Conservation (phyloP, 2,888 invertebrate genomes). For the Mythimna lalbum region DNA sequence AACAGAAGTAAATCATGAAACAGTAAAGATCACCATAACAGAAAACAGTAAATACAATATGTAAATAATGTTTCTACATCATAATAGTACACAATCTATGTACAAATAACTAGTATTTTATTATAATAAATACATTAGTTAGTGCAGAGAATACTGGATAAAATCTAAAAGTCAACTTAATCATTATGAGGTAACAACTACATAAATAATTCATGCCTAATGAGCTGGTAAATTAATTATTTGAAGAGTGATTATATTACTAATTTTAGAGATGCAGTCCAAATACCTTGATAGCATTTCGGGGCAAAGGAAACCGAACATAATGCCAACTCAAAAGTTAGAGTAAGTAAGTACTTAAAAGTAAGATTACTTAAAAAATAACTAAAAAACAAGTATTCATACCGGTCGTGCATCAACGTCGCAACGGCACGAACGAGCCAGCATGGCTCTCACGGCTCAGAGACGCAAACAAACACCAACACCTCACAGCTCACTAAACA, state of each 20-base stretch:
- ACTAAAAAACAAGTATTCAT: conserved; percentile 44
- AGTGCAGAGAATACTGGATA: conserved; percentile 1
- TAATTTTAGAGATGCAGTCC: background rate
- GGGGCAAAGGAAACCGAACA: conserved; percentile 1
- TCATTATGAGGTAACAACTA: background rate
- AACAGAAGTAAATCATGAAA: background rate
- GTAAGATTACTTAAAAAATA: conserved; percentile 14
- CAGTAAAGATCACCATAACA: background rate
- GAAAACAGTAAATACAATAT: conserved; percentile 7
- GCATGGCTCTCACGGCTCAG: conserved; percentile 75
- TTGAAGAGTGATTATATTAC: conserved; percentile 3
- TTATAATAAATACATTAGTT: too few species aligned
- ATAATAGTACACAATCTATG: background rate
- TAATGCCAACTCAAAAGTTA: background rate
- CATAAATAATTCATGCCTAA: conserved; percentile 14
- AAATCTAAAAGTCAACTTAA: background rate
- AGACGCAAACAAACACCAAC: conserved; percentile 73
- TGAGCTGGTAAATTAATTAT: conserved; percentile 1
- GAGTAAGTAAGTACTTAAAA: too few species aligned
- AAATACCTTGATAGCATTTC: background rate
- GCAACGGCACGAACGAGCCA: conserved; percentile 67
- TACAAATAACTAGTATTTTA: conserved; percentile 6
- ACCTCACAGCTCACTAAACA: conserved; percentile 69
- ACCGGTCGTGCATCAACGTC: conserved; percentile 71
- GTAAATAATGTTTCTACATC: conserved; percentile 4